Base-by-base conservation (phyloP, 2,888 invertebrate genomes). In the Seira sanloemensis region DNA sequence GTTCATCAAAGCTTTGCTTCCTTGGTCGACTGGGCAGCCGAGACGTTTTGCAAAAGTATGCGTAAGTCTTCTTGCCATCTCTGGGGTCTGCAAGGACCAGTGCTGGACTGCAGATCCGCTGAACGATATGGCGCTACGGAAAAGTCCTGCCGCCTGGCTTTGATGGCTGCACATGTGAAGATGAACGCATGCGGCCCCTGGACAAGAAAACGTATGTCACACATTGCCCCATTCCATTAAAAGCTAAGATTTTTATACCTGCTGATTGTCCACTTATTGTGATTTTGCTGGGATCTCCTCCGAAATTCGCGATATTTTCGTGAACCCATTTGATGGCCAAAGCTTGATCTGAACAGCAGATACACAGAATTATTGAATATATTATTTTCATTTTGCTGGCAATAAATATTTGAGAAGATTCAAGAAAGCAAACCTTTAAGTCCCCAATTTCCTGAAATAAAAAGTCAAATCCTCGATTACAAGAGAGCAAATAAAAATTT, bases 101-200 rank as follows among this genome's bases (percentile, higher is more conserved):
- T 82, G 78, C 68, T 86, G 80, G 54, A 77, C 77, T 4, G 86
- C 87, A 1, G 78, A 72, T 0, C 82, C 84, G 66, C 83, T 83
- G 26, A 7, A 37, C 37, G 37, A 37, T 7, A 37, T 7, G 37
- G 37, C 37, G 12, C 12, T 37, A 12, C 5, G 4, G 12, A 37
- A 37, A 37, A 75, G 50, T 16, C 78, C 84, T 26, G 21, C 72
- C 0, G 85, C 83, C 2, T 50, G 0, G 9, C 73, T 79, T 2
- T n/a, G 27, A 62, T 37, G 73, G 75, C 9, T 84, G 7, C 87
- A 5, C 87, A 88, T 86, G 27, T 88, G 88, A 9, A 87, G 68
- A 78, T 86, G 86, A 5, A 84, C 84, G n/a, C 68, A 27, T 5
- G 85, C 83, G 2, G 65, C 81, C 0, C 81, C 86, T 58, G 68